Evolutionary conservation across 1,140 invertebrate species (phyloP), one percentile per base, ranked within the genome.

Genomic region (Diprion similis): DNA sequence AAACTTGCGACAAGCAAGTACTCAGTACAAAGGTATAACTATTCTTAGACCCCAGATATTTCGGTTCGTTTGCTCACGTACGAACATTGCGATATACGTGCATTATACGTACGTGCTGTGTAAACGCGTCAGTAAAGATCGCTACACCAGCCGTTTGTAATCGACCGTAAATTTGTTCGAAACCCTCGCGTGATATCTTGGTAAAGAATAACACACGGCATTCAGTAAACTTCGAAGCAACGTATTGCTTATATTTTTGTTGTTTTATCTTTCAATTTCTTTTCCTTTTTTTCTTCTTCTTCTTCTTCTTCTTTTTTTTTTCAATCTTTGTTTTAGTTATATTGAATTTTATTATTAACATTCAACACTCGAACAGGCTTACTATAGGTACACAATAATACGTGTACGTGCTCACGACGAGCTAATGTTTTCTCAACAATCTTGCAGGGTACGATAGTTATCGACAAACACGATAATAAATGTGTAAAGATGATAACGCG

Each of bases 381-480:
- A 59, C 0, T 59, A 59, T 8, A 17, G 51, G n/a, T 59, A 59
- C 11, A 59, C 11, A 59, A 59, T 17, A 59, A 59, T 59, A 59
- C 51, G 51, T 17, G n/a, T 11, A 17, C 51, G 51, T 59, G 9
- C 51, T 4, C 51, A 13, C 9, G 8, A 4, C 11, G 51, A 59
- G 51, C 24, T 37, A 59, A 15, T 59, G 9, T 17, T 59, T 59
- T 59, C 11, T 59, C 51, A 59, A 59, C 51, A 59, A 59, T 59
- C 51, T 59, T 59, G 11, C 51, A 37, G 24, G 24, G 24, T 37
- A 37, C 24, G 24, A 37, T 17, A 17, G 51, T 11, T 59, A 59
- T 59, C 51, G 51, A 59, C 51, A 59, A 59, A 59, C 51, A 59
- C 51, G n/a, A 59, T 17, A 59, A 59, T 59, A 59, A 59, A 59